phyloP scores from a whole-genome alignment of 1,140 invertebrate genomes.

The Leucophenga varia region DNA sequence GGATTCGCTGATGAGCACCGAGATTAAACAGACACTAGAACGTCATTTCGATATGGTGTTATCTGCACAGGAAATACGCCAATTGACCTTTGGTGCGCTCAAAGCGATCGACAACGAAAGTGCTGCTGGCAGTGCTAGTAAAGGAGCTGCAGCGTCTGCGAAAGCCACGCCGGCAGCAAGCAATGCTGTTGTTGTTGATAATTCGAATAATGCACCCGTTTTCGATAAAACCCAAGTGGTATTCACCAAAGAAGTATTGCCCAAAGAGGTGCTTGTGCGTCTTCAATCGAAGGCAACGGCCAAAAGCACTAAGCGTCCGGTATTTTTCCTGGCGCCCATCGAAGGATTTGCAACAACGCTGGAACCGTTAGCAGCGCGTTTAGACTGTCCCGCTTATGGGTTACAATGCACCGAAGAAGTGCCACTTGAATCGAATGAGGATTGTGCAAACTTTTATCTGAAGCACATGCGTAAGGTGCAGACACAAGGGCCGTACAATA shows the following conservation, averaged over 20 bases:
- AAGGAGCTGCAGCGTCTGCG: conserved; percentile 16
- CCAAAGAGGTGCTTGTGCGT: conserved; percentile 65
- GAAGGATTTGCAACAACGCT: conserved; percentile 83
- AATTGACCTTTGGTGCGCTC: conserved; percentile 74
- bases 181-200: conserved; percentile 1
- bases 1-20: conserved; percentile 97
- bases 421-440: conserved; percentile 71
- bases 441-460: conserved; percentile 80
- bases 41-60: conserved; percentile 86
- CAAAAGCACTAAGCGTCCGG: conserved; percentile 55
- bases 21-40: conserved; percentile 95
- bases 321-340: conserved; percentile 87
- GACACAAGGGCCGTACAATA: conserved; percentile 76
- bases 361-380: conserved; percentile 65
- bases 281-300: conserved; percentile 58
- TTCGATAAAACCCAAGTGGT: conserved; percentile 59
- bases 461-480: conserved; percentile 75
- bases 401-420: conserved; percentile 82
- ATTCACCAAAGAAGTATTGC: conserved; percentile 66
- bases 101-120: conserved; percentile 63
- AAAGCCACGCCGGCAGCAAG: background rate
- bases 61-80: conserved; percentile 84
- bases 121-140: conserved; percentile 26
- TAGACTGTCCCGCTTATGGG: conserved; percentile 82
- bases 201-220: conserved; percentile 28